Evolutionary conservation across 2,113 vertebrate species (phyloP).

Genomic region (Colius striatus): DNA sequence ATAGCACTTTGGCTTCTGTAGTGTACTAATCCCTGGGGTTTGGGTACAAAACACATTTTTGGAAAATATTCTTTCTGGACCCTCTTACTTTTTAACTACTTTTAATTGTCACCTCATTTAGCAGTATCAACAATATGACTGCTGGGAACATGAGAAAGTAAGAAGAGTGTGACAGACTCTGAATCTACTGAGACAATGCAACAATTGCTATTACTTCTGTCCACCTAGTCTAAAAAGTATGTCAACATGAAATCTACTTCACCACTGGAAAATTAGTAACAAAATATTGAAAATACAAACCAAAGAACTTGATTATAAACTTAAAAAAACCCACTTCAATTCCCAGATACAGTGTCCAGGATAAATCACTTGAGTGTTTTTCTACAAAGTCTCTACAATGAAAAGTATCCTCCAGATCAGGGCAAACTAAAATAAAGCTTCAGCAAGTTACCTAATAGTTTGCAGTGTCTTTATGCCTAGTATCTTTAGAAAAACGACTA

Average conservation of each 20-base stretch:
- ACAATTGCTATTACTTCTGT: background rate
- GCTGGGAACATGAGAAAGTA: background rate
- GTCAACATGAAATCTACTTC: background rate
- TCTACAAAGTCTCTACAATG: background rate
- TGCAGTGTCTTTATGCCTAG: background rate
- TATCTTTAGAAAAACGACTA: background rate
- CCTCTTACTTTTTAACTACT: background rate
- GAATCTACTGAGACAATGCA: background rate
- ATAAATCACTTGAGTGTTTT: background rate
- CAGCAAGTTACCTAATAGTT: background rate
- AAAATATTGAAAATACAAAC: background rate
- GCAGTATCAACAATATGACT: background rate
- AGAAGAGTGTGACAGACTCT: background rate
- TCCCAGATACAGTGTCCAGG: background rate
- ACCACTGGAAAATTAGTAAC: background rate
- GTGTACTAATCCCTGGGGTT: background rate
- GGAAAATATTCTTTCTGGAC: background rate
- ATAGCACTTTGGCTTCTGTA: fast-evolving
- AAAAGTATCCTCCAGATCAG: background rate
- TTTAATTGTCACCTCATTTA: background rate
- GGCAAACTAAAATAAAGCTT: background rate
- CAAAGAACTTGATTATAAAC: background rate
- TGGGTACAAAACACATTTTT: background rate
- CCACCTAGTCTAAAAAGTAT: background rate
- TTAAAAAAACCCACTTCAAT: background rate